Evolutionary conservation across 2,797 vertebrate species (phyloP).

Genomic region (Tadarida brasiliensis): DNA sequence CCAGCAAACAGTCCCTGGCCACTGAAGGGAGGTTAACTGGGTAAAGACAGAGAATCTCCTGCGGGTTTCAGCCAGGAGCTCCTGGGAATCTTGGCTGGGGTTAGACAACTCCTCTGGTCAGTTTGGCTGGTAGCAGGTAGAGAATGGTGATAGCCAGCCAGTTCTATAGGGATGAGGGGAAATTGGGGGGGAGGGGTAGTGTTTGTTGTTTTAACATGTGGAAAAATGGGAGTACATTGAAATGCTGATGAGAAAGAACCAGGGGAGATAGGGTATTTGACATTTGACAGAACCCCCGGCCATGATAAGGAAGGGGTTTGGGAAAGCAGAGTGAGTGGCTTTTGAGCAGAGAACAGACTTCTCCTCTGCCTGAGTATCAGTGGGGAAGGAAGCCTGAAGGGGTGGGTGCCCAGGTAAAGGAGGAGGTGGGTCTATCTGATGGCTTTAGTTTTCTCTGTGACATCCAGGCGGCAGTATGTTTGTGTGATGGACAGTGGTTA

Average conservation of each 20-base stretch:
- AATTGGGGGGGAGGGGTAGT: not conserved
- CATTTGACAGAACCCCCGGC: not conserved
- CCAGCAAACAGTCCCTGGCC: not conserved
- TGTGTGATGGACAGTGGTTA: not conserved
- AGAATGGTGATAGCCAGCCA: not conserved
- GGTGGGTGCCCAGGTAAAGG: not conserved
- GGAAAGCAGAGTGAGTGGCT: not conserved
- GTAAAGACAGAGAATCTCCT: not conserved
- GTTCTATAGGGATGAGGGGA: not conserved
- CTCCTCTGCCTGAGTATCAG: not conserved
- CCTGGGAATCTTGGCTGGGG: not conserved
- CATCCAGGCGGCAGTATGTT: not conserved
- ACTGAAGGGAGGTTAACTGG: not conserved
- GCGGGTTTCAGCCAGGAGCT: not conserved
- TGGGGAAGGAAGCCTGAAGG: not conserved
- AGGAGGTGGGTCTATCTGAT: not conserved
- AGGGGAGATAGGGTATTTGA: not conserved
- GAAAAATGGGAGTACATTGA: not conserved
- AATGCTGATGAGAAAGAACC: not conserved
- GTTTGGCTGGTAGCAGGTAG: not conserved
- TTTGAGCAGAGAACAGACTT: not conserved
- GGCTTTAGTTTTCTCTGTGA: not conserved
- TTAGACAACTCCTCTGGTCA: not conserved
- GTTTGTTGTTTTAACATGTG: not conserved
- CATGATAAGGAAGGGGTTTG: not conserved